Conservation (phyloP, 2,888 invertebrate genomes). For the Rhaphigaster nebulosa region DNA sequence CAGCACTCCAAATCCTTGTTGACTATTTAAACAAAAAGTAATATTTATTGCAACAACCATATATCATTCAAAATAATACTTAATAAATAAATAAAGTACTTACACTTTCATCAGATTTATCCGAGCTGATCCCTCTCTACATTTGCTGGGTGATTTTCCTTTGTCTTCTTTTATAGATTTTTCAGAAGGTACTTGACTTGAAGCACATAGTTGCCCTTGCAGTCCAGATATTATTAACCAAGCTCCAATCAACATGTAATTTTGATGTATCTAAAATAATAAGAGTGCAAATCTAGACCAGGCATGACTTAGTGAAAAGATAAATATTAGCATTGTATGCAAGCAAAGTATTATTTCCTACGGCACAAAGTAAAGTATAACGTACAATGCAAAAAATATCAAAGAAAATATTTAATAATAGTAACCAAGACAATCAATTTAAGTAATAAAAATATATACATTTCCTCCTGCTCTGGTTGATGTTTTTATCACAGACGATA, state of each 20-base stretch:
- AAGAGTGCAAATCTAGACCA: neutral
- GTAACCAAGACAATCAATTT: neutral
- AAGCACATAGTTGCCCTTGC: conserved; percentile 82
- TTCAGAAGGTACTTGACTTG: conserved; percentile 70
- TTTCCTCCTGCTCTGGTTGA: conserved; percentile 91
- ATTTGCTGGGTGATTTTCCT: conserved; percentile 75
- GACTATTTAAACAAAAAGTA: conserved; percentile 70
- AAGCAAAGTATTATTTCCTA: neutral
- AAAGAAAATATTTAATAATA: neutral
- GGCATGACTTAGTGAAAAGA: neutral
- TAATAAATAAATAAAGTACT: conserved; percentile 65
- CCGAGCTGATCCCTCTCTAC: conserved; percentile 73
- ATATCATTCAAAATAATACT: neutral
- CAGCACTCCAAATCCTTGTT: conserved; percentile 90
- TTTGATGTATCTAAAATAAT: conserved; percentile 81
- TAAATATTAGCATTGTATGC: neutral
- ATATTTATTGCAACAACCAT: neutral
- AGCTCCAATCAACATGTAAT: conserved; percentile 88
- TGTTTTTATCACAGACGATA: conserved; percentile 84
- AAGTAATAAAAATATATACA: conserved; percentile 72
- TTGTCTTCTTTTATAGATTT: conserved; percentile 72
- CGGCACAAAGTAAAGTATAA: neutral
- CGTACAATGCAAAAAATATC: neutral
- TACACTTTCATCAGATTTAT: conserved; percentile 81
- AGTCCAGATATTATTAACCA: conserved; percentile 91